phyloP scores from a whole-genome alignment of 2,113 vertebrate species.

The Ageneiosus marmoratus region DNA sequence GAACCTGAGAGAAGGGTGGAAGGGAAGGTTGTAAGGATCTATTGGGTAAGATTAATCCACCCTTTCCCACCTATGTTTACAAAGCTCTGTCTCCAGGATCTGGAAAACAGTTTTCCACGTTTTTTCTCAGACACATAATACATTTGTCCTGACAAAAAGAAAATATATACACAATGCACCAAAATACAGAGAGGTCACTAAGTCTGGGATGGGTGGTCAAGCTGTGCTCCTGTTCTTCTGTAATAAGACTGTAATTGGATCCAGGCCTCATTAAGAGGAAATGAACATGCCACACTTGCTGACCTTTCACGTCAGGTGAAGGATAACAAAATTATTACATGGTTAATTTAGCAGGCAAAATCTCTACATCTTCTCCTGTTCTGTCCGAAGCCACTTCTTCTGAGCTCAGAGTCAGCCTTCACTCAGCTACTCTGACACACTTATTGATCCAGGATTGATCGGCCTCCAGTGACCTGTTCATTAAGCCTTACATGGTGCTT shows the following conservation, averaged over 20 bases:
- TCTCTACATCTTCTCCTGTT: slow-evolving; percentile 5
- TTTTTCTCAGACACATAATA: background rate
- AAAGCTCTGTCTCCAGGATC: background rate
- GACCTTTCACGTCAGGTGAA: slow-evolving; percentile 42
- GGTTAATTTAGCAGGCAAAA: slow-evolving; percentile 27
- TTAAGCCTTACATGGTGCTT: slow-evolving; percentile 20
- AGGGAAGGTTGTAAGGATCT: background rate
- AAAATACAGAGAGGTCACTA: background rate
- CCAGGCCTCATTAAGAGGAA: slow-evolving; percentile 35
- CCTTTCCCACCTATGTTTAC: background rate
- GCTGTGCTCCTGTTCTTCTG: background rate
- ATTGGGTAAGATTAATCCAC: background rate
- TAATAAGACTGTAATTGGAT: slow-evolving; percentile 35
- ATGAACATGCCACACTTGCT: slow-evolving; percentile 15
- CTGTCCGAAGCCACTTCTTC: slow-evolving; percentile 14
- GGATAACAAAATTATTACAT: slow-evolving; percentile 32
- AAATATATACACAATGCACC: background rate
- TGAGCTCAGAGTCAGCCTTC: slow-evolving; percentile 16
- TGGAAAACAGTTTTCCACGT: background rate
- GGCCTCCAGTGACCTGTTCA: slow-evolving; percentile 24
- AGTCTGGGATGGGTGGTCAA: background rate
- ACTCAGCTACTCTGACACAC: slow-evolving; percentile 15
- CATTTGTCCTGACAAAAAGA: background rate
- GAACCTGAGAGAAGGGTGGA: slow-evolving; percentile 74
- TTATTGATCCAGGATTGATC: slow-evolving; percentile 40